Conservation (phyloP, 2,888 invertebrate genomes). For the Notodonta ziczac region DNA sequence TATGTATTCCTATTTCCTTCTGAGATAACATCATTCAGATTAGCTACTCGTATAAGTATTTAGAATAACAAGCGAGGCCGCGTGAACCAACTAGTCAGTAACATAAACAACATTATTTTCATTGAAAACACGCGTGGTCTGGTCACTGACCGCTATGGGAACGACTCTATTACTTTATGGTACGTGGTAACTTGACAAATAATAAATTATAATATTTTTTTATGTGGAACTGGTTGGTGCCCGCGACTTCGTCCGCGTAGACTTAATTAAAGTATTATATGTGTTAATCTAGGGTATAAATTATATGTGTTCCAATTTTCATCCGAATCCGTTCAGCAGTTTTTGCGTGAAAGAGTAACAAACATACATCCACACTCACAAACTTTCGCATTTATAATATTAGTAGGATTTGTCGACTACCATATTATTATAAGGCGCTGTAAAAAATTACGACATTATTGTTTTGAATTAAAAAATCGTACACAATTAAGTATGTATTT, state of each 20-base stretch:
- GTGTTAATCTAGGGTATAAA: too few species aligned
- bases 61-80: conserved; percentile 20
- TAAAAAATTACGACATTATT: not conserved
- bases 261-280: too few species aligned
- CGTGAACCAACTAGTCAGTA: conserved; percentile 19
- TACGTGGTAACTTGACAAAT: conserved; percentile 33
- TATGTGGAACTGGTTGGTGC: too few species aligned
- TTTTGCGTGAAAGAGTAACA: too few species aligned
- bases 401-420: not conserved
- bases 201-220: conserved; percentile 23
- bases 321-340: too few species aligned
- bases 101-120: conserved; percentile 40
- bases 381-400: too few species aligned
- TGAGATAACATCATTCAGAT: not conserved
- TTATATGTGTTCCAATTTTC: too few species aligned
- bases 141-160: conserved; percentile 47
- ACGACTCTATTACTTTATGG: conserved; percentile 30
- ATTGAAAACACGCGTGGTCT: conserved; percentile 25
- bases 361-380: too few species aligned
- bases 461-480: not conserved
- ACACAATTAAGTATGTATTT: too few species aligned
- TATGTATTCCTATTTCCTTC: too few species aligned
- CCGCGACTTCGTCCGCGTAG: too few species aligned
- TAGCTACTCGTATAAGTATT: not conserved
- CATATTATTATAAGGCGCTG: not conserved